These are phyloP conservation scores for Drosophila incognita DNA, from an alignment of 2,888 invertebrate genomes.

Conservation along the genomic window DNA sequence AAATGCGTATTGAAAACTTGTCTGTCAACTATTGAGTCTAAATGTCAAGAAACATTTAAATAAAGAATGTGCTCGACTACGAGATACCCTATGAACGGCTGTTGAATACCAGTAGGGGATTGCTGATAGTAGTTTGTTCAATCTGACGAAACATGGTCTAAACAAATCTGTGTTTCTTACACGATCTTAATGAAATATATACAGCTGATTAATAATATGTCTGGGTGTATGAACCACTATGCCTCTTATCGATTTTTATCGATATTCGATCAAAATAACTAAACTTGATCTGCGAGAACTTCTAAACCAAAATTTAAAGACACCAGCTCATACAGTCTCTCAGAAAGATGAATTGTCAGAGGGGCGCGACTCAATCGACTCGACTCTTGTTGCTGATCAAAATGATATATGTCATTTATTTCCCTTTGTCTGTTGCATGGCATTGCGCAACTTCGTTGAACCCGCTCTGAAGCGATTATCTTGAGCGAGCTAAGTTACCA, in stretches of 20 bases:
- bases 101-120: too few species aligned
- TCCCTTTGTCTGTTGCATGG: background rate
- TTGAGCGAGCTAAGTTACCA: constrained; percentile 16
- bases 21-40: constrained; percentile 23
- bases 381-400: background rate
- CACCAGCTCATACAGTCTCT: rapidly evolving
- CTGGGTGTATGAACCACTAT: rapidly evolving
- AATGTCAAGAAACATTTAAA: background rate
- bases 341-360: rapidly evolving
- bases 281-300: background rate
- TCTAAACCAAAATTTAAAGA: background rate
- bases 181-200: background rate
- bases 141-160: too few species aligned
- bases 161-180: background rate
- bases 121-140: background rate
- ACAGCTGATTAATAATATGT: background rate
- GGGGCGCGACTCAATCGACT: background rate
- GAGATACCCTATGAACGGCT: background rate
- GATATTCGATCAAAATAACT: background rate
- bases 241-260: background rate
- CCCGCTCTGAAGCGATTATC: background rate
- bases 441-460: background rate
- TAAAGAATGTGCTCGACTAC: background rate
- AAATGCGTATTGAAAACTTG: constrained; percentile 41
- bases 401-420: background rate